Evolutionary conservation across 1,140 invertebrate genomes (phyloP), one percentile per base, ranked within the genome.

Genomic region (Caerostris extrusa): DNA sequence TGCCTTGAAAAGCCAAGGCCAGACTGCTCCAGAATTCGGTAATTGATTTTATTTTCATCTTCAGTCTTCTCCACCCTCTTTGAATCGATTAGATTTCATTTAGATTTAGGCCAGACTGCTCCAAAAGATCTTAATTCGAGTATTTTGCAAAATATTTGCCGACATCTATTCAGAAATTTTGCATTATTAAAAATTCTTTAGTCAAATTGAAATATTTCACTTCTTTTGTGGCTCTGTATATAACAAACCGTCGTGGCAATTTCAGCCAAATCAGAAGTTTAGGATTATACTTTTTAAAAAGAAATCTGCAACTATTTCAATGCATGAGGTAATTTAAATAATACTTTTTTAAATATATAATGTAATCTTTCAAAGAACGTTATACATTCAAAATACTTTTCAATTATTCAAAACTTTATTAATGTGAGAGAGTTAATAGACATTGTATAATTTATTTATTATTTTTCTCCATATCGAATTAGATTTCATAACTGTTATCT

Each of bases 71-170:
- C 34, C 64, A 67, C n/a, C 12, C n/a, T 67, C n/a, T 12, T 10
- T 82, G 14, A 82, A 82, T 60, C 83, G 55, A 85, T 85, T 85
- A 58, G 19, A 60, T 85, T 85, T 34, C 71, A 77, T 77, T 77
- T 77, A 77, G 50, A 77, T 17, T 34, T 50, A n/a, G n/a, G n/a
- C n/a, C n/a, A n/a, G n/a, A n/a, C n/a, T n/a, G n/a, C n/a, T n/a
- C n/a, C n/a, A n/a, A n/a, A n/a, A n/a, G n/a, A n/a, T n/a, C n/a
- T n/a, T n/a, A n/a, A n/a, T n/a, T n/a, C n/a, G n/a, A n/a, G n/a
- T n/a, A n/a, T n/a, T n/a, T n/a, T 12, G 12, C 34, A 77, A 77
- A 50, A 8, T 10, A 50, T 14, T 34, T 14, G 71, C 12, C 3
- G 50, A 77, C 10, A 77, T 50, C 34, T 77, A 50, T 77, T 77